A percentile compares a stretch with the other conserved stretches of the same genome.
Evolutionary conservation across 1,140 invertebrate genomes (phyloP).

Genomic region (Sminthurides bifidus): DNA sequence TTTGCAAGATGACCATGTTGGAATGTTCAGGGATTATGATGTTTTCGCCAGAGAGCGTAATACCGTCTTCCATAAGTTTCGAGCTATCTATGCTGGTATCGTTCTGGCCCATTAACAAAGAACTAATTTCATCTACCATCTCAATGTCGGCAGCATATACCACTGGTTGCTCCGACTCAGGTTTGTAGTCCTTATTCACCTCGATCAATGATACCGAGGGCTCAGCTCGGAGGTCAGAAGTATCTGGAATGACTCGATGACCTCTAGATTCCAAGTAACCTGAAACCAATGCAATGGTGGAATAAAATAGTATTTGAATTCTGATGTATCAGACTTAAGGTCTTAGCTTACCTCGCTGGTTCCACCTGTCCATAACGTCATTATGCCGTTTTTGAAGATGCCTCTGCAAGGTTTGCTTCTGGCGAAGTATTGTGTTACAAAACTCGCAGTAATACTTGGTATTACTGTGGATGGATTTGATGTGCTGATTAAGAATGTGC

Average conservation of each 20-base stretch:
- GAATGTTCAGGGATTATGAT: constrained; percentile 4
- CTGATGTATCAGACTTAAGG: background rate
- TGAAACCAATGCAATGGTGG: background rate
- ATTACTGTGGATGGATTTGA: constrained; percentile 38
- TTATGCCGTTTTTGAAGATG: constrained; percentile 41
- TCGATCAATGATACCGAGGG: background rate
- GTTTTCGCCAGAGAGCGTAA: background rate
- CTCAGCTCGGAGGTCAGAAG: background rate
- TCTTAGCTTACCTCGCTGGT: constrained; percentile 16
- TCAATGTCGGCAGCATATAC: background rate
- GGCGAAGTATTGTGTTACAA: constrained; percentile 36
- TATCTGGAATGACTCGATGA: background rate
- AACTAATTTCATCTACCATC: background rate
- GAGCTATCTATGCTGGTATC: too few relatives aligned
- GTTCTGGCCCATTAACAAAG: background rate
- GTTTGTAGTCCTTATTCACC: background rate
- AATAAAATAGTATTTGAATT: background rate
- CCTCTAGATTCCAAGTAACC: background rate
- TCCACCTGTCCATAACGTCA: constrained; percentile 30
- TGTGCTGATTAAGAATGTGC: constrained; percentile 39
- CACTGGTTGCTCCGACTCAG: background rate
- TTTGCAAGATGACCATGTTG: constrained; percentile 11
- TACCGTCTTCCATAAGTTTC: background rate
- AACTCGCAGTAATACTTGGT: constrained; percentile 40
- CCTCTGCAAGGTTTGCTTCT: constrained; percentile 38